Evolutionary conservation across 2,888 invertebrate genomes (phyloP), one percentile per base, ranked within the genome.

Genomic region (Coremacera marginata): DNA sequence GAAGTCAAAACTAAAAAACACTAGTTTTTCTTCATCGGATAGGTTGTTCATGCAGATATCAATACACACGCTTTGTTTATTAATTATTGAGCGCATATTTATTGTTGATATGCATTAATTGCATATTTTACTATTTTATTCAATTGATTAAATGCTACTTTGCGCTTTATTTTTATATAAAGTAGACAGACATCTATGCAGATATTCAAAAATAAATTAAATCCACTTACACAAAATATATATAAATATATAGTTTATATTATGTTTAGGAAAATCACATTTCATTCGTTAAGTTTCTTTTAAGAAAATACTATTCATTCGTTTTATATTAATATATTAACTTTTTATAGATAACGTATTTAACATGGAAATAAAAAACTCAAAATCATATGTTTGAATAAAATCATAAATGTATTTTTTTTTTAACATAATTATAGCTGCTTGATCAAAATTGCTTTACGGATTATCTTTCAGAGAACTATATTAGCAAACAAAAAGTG

Each of bases 201-300:
- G 16, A 27, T 60, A 60, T 19, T 25, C 25, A 27, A 11, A 60
- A 25, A 60, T 60, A 60, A 60, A 25, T 25, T 11, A 19, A 22
- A 25, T 60, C 9, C 57, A 22, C 22, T 25, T 60, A 25, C 57
- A 60, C 25, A 60, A 60, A 25, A 22, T 60, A 60, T 25, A 60
- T 60, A 25, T 25, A 22, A 60, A 60, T 25, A 60, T 60, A 25
- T 25, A 22, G 27, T 60, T 60, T 60, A 19, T 27, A 25, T 60
- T 27, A 60, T 60, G 27, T 60, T 60, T 27, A 60, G 19, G 22
- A 67, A 67, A 67, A 67, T 67, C 67, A 67, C 67, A 67, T 67
- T 67, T 67, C 44, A n/a, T 67, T 67, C 67, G 67, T 67, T 67
- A 44, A 44, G 11, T 34, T 67, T 67, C 22, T 22, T 65, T 67